Conservation (phyloP, 2,113 vertebrate genomes). For the Chrysemys picta region DNA sequence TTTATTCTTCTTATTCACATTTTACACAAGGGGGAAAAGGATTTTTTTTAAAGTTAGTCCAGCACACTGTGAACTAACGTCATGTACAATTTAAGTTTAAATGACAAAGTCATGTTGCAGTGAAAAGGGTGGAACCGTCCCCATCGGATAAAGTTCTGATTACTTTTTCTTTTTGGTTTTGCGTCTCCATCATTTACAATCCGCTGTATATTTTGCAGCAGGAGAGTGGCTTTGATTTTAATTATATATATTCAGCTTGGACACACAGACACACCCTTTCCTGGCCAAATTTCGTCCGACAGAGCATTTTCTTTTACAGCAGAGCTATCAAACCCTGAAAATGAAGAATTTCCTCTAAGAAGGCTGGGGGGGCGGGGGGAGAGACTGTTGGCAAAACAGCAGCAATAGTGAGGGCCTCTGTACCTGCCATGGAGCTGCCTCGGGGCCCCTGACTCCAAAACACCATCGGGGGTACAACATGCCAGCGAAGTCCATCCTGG, state of each 20-base stretch:
- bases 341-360: not conserved
- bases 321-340: not conserved
- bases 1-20: not conserved
- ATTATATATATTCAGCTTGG: not conserved
- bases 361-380: not conserved
- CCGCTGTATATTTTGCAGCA: not conserved
- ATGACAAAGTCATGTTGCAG: slow-evolving; percentile 12
- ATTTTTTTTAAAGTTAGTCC: slow-evolving; percentile 7
- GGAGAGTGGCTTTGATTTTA: not conserved
- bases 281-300: not conserved
- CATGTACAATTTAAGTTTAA: not conserved
- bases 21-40: not conserved
- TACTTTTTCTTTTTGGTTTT: not conserved
- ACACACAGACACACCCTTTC: not conserved
- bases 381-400: fast-evolving
- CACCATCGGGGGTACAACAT: not conserved
- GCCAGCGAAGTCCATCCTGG: not conserved
- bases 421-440: not conserved
- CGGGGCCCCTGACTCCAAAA: not conserved
- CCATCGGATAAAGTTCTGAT: slow-evolving; percentile 32
- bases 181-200: not conserved
- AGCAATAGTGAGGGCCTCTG: fast-evolving
- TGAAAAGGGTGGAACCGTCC: fast-evolving
- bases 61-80: not conserved
- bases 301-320: not conserved